A percentile compares a stretch with the other conserved stretches of the same genome.
phyloP scores from a whole-genome alignment of 2,113 vertebrate genomes.

The Chloropsis cyanopogon region DNA sequence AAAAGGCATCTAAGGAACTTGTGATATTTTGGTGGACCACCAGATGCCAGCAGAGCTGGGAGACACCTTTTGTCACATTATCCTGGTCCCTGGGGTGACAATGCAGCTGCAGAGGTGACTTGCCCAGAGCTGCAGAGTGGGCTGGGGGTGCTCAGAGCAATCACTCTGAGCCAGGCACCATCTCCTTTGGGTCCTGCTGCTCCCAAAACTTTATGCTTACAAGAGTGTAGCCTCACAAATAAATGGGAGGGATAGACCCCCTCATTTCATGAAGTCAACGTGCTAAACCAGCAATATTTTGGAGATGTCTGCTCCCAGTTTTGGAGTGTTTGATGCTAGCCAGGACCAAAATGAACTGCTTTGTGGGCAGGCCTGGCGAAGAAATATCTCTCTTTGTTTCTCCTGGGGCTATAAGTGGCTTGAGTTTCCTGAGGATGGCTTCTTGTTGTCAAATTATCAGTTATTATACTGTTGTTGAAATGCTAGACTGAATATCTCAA shows the following conservation, averaged over 20 bases:
- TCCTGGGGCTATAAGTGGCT: not conserved
- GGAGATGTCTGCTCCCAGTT: not conserved
- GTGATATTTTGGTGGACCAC: not conserved
- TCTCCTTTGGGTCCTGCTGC: not conserved
- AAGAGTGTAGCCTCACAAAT: not conserved
- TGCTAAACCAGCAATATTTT: not conserved
- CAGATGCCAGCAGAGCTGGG: not conserved
- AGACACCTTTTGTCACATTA: not conserved
- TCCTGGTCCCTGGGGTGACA: not conserved
- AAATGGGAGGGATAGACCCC: not conserved
- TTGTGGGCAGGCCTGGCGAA: not conserved
- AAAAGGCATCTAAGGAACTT: not conserved
- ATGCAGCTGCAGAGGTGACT: not conserved
- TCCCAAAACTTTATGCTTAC: not conserved
- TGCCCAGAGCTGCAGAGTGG: not conserved
- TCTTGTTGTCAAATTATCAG: constrained; percentile 52
- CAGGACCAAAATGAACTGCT: not conserved
- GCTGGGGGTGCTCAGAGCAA: not conserved
- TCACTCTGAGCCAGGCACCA: not conserved
- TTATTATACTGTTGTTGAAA: constrained; percentile 42
- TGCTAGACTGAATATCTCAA: constrained; percentile 51
- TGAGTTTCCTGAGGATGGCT: constrained; percentile 48
- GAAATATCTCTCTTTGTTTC: not conserved
- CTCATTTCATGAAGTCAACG: accelerated
- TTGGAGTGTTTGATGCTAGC: not conserved